Conservation (phyloP, 2,113 vertebrate species). For the Psophia crepitans region DNA sequence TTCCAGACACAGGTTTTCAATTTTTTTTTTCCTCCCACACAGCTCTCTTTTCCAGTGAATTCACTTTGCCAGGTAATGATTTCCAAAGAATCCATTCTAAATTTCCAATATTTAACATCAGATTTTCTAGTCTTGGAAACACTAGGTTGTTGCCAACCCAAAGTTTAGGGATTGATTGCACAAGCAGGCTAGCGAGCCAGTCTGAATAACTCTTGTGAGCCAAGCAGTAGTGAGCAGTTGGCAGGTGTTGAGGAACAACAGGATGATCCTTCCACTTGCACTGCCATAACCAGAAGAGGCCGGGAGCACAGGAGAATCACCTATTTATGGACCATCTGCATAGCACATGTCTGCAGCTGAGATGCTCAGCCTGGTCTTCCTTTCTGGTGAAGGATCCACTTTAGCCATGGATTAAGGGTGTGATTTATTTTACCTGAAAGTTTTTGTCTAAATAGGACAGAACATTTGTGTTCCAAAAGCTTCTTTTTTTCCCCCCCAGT, state of each 20-base stretch:
- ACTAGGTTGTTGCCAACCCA: background rate
- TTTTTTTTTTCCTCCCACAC: constrained; percentile 40
- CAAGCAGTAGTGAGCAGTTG: constrained; percentile 39
- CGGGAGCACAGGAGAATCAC: background rate
- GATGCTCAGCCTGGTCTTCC: background rate
- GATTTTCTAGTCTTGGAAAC: constrained; percentile 64
- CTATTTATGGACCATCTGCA: background rate
- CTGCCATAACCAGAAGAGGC: background rate
- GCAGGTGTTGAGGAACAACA: constrained; percentile 26
- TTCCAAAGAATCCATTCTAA: constrained; percentile 58
- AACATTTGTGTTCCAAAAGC: background rate
- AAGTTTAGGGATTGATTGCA: constrained; percentile 40
- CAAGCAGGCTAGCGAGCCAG: constrained; percentile 21
- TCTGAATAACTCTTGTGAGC: background rate
- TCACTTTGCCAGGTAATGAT: constrained; percentile 27
- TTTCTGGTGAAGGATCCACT: background rate
- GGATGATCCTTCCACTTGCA: constrained; percentile 19
- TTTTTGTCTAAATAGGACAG: background rate
- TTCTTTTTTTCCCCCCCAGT: background rate
- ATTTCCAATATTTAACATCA: constrained; percentile 65
- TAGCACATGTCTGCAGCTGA: background rate
- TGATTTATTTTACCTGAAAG: background rate
- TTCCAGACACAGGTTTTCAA: constrained; percentile 28
- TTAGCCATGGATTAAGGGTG: background rate
- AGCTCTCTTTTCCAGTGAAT: constrained; percentile 35